Conservation (phyloP, 2,113 vertebrate species). For the Pangasianodon hypophthalmus region DNA sequence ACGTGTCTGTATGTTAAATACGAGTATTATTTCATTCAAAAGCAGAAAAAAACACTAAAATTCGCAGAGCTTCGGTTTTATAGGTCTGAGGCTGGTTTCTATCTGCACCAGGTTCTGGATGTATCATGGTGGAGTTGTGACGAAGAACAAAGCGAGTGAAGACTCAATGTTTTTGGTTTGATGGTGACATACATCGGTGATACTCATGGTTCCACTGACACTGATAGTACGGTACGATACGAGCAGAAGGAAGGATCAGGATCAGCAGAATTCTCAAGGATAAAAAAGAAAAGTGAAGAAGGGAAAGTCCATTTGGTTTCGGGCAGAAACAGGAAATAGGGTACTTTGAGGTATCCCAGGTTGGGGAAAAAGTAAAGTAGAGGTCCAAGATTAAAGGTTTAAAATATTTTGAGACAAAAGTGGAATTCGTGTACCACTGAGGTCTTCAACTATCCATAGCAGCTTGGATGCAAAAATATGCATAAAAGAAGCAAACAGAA, state of each 20-base stretch:
- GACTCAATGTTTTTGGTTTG: not conserved
- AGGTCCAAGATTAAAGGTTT: conserved; percentile 36
- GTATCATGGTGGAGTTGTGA: not conserved
- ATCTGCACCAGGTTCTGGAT: not conserved
- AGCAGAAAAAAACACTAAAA: not conserved
- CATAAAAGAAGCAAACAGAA: conserved; percentile 33
- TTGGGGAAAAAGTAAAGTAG: conserved; percentile 19
- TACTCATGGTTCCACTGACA: conserved; percentile 55
- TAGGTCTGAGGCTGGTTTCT: not conserved
- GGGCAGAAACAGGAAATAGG: conserved; percentile 7
- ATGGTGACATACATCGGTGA: conserved; percentile 56
- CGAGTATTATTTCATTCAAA: no score
- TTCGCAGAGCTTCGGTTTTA: not conserved
- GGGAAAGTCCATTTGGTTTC: conserved; percentile 7
- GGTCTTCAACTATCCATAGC: conserved; percentile 61
- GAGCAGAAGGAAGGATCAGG: conserved; percentile 74
- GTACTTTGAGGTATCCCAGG: not conserved
- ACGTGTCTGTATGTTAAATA: no score
- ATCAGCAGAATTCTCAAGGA: conserved; percentile 68
- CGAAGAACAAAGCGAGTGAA: not conserved
- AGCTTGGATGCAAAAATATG: conserved; percentile 31
- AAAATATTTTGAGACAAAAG: not conserved
- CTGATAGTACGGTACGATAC: conserved; percentile 59
- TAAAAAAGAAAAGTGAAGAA: conserved; percentile 42
- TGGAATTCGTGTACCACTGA: conserved; percentile 58